Base-by-base conservation (phyloP, 2,888 invertebrate genomes). In the Harpalus rubripes region DNA sequence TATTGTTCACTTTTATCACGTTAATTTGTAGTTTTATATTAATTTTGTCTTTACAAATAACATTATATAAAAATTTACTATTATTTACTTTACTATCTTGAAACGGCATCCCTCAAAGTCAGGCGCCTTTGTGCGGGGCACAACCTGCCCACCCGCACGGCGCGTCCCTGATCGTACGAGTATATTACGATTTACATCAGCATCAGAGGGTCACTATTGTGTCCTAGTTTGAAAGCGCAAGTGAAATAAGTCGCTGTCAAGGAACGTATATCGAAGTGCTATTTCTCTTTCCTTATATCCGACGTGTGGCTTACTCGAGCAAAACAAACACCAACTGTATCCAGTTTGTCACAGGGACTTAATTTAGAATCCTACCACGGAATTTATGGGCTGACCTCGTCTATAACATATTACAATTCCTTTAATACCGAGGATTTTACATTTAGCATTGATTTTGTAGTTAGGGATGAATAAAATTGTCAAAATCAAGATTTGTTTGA, bases 261-360 rank as follows among this genome's bases (percentile, higher is more conserved):
- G 12, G 56, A 79, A 32, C 61, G 79, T 61, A 79, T 79, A 79
- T 79, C 79, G 79, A 15, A 59, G 16, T 15, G n/a, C 59, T 18
- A 79, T 79, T 79, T 59, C 79, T 79, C 61, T 79, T 59, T 39
- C 61, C 59, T 79, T 79, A 79, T 79, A 79, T 39, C 61, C 59
- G 61, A 61, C 79, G 52, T 61, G 61, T 18, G 79, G 79, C 22
- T 79, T 76, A 39, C 56, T 79, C 79, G 79, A 79, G 61, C 79
- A 61, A 79, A 79, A 79, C 79, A 58, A 79, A 79, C 61, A 79
- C 32, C 58, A 61, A 59, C 79, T 52, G 58, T 79, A 79, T 79
- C 61, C 16, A 78, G 58, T 79, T 79, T 79, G 79, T 79, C 79
- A 79, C 79, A 61, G 61, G 18, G 79, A 61, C 79, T 79, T 79